Evolutionary conservation across 2,113 vertebrate genomes (phyloP).

Genomic region (Clarias batrachus): DNA sequence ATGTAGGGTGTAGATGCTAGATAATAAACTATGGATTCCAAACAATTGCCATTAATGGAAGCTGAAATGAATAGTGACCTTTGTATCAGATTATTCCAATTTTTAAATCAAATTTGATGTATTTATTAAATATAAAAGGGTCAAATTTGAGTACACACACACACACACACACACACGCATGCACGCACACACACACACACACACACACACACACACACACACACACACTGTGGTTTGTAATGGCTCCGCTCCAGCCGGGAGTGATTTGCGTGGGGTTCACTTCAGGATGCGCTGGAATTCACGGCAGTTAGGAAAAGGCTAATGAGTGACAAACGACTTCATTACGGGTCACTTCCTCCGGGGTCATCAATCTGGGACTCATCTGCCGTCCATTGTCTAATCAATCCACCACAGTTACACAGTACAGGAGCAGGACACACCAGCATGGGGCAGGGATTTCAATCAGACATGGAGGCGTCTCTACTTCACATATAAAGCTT

Average conservation of each 20-base stretch:
- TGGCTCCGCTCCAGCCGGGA: slow-evolving; percentile 44
- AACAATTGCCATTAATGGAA: background rate
- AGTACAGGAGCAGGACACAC: slow-evolving; percentile 13
- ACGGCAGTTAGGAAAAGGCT: slow-evolving; percentile 56
- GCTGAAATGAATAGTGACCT: background rate
- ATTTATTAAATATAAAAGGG: too few relatives aligned
- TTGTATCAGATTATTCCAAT: background rate
- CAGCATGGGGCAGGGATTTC: background rate
- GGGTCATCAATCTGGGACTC: slow-evolving; percentile 58
- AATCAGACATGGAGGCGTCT: background rate
- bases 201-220: background rate
- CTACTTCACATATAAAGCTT: background rate
- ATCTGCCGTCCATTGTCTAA: slow-evolving; percentile 59
- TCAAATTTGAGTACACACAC: background rate
- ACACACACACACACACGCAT: too few relatives aligned
- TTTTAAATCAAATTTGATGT: background rate
- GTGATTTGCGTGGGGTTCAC: slow-evolving; percentile 49
- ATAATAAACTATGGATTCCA: background rate
- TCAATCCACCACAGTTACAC: slow-evolving; percentile 47
- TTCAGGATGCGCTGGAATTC: slow-evolving; percentile 66
- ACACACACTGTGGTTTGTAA: background rate
- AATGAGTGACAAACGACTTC: slow-evolving; percentile 60
- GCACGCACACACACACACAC: background rate
- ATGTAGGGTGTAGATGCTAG: background rate
- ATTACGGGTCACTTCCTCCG: slow-evolving; percentile 70